Conservation (phyloP, 2,797 vertebrate species). For the Chiroxiphia lanceolata region DNA sequence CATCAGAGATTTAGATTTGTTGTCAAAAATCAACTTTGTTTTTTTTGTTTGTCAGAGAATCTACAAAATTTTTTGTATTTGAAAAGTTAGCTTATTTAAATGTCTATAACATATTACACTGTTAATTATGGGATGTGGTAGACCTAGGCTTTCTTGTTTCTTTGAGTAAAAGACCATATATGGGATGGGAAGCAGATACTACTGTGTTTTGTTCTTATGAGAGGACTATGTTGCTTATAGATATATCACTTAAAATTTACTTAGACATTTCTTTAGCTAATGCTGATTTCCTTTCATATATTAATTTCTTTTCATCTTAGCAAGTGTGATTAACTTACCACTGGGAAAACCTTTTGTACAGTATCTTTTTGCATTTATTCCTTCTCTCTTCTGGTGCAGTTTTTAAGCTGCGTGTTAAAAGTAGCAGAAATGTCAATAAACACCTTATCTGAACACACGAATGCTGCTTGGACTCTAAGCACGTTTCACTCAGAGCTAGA, state of each 20-base stretch:
- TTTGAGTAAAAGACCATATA: background rate
- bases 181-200: accelerated
- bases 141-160: background rate
- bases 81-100: background rate
- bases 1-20: background rate
- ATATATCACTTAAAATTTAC: background rate
- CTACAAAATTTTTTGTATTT: background rate
- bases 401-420: background rate
- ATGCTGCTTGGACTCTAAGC: background rate
- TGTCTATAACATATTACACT: background rate
- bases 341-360: background rate
- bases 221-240: background rate
- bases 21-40: background rate
- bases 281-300: background rate
- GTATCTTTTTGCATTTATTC: background rate
- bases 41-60: background rate
- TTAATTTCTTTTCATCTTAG: background rate
- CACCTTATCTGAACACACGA: background rate
- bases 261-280: background rate
- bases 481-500: background rate
- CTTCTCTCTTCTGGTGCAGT: background rate
- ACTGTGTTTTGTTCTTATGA: background rate
- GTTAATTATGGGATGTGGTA: background rate
- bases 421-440: background rate
- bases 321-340: background rate